phyloP scores from a whole-genome alignment of 2,888 invertebrate species.

The Chrysopilus asiliformis region DNA sequence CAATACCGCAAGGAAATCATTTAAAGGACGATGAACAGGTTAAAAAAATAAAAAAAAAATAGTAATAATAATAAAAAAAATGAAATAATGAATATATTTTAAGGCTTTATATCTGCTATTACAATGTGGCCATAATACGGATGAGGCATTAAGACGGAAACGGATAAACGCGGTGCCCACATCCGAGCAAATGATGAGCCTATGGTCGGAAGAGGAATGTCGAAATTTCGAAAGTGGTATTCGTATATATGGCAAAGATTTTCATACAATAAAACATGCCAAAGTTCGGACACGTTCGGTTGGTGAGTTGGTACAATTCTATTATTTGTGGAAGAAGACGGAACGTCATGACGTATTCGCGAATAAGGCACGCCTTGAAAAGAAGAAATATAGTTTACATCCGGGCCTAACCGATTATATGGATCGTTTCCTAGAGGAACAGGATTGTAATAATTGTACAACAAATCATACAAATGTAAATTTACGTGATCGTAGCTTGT shows the following conservation, averaged over 20 bases:
- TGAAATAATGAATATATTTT: no score
- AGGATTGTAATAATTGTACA: constrained; percentile 44
- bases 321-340: constrained; percentile 96
- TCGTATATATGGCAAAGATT: constrained; percentile 89
- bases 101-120: constrained; percentile 78
- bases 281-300: constrained; percentile 87
- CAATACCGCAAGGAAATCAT: constrained; percentile 54
- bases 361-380: constrained; percentile 75
- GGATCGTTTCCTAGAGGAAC: constrained; percentile 84
- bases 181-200: constrained; percentile 57
- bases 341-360: constrained; percentile 87
- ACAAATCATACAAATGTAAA: constrained; percentile 32
- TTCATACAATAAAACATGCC: constrained; percentile 83
- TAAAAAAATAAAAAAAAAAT: background rate
- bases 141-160: constrained; percentile 75
- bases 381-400: constrained; percentile 83
- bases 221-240: constrained; percentile 93
- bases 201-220: constrained; percentile 97
- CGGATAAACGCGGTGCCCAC: constrained; percentile 53
- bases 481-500: constrained; percentile 8
- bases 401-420: constrained; percentile 89
- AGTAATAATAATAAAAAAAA: background rate
- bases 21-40: constrained; percentile 71
- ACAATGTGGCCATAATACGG: constrained; percentile 90
- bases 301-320: constrained; percentile 93